phyloP scores from a whole-genome alignment of 2,797 vertebrate species.

The Brachyrhaphis roseni region DNA sequence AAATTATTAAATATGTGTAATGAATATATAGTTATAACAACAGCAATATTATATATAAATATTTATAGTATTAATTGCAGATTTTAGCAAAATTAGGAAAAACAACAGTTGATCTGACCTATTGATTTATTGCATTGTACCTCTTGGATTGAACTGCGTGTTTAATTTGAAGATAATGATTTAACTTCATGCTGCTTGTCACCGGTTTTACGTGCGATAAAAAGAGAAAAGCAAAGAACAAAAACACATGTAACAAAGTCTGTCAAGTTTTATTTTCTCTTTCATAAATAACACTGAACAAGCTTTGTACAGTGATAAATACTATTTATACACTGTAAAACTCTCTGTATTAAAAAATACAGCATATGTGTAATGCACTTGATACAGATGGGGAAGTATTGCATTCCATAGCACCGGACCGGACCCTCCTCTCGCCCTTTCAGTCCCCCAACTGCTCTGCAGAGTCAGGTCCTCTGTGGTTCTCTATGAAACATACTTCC shows the following conservation, averaged over 20 bases:
- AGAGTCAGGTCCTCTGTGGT: conserved; percentile 62
- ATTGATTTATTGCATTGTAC: background rate
- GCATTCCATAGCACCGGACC: conserved; percentile 73
- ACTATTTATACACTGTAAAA: conserved; percentile 84
- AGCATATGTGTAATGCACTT: conserved; percentile 86
- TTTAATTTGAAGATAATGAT: background rate
- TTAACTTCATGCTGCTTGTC: background rate
- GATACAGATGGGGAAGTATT: conserved; percentile 76
- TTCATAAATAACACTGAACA: conserved; percentile 87
- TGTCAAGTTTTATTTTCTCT: conserved; percentile 75
- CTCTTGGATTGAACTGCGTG: background rate
- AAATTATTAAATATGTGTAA: background rate
- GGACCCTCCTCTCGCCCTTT: conserved; percentile 43
- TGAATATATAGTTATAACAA: background rate
- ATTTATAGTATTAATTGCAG: background rate
- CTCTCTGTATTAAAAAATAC: conserved; percentile 85
- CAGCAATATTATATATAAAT: too few species aligned
- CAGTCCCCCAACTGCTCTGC: conserved; percentile 36
- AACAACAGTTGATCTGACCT: background rate
- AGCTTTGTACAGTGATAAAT: conserved; percentile 84
- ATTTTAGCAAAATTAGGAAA: background rate
- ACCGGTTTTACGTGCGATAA: background rate
- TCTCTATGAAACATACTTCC: conserved; percentile 71
- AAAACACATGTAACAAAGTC: conserved; percentile 59
- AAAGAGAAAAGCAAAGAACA: background rate